Conservation (phyloP, 2,113 vertebrate species). For the Carollia perspicillata region DNA sequence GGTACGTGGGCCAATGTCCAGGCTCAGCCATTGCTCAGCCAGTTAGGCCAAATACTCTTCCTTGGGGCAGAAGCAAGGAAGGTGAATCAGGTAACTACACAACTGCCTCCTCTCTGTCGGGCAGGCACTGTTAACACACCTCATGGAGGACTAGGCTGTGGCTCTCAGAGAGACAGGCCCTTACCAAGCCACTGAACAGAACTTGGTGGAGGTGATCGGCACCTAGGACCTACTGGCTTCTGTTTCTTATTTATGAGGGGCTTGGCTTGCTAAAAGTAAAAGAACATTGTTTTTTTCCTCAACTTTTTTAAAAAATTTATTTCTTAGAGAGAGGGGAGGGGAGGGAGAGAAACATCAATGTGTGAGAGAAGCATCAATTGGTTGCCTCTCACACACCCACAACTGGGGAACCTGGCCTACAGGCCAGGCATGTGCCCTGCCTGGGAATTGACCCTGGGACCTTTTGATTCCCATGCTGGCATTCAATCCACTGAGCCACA, state of each 20-base stretch:
- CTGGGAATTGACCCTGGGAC: too few species aligned
- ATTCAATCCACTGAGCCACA: too few species aligned
- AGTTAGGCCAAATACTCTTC: not conserved
- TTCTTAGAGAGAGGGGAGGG: too few species aligned
- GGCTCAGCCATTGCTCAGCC: not conserved
- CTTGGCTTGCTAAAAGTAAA: not conserved
- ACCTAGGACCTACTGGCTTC: not conserved
- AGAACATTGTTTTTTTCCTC: not conserved
- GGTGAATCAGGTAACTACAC: too few species aligned
- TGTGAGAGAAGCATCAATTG: too few species aligned
- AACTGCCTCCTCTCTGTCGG: not conserved
- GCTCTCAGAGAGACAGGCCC: not conserved
- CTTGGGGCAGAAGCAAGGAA: not conserved
- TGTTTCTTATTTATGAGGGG: not conserved
- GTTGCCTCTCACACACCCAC: too few species aligned
- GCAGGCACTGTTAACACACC: not conserved
- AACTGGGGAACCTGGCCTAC: too few species aligned
- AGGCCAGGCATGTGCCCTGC: too few species aligned
- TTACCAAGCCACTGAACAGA: not conserved
- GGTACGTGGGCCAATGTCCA: conserved; percentile 75
- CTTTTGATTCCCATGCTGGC: too few species aligned
- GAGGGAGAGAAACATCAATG: too few species aligned
- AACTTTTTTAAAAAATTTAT: not conserved
- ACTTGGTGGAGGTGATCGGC: not conserved
- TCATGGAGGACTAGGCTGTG: not conserved